Base-by-base conservation (phyloP, 1,140 invertebrate species). In the Ceratina japonica region DNA sequence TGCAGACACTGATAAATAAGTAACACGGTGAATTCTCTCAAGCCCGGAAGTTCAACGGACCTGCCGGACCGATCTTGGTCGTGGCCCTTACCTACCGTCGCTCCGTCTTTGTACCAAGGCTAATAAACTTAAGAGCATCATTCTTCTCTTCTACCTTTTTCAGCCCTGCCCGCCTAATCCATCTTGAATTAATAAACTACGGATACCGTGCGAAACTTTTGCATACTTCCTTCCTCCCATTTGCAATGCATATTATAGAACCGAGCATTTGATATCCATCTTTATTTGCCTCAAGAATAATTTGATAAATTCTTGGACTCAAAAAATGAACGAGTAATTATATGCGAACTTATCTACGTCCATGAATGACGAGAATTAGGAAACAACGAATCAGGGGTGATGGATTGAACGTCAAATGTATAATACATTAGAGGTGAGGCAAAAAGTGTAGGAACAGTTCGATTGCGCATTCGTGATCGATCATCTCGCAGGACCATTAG, bases 1-100 rank as follows among this genome's bases (percentile, higher is more conserved):
- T 79, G 64, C 68, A 69, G 75, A 70, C 37, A 69, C 82, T 84
- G 83, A 84, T 84, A 84, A 84, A 84, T 84, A 84, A 84, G 58
- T 84, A 84, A 84, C 82, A 61, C 72, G 77, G 71, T 84, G 82
- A 84, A 84, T 83, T 84, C 82, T 84, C 82, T 84, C 77, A 66
- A 83, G 71, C 64, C 10, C 64, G 61, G 65, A 62, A 70, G 82
- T 84, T 84, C 82, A 84, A 84, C 80, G 71, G 81, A 75, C 71
- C 37, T 61, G 31, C 61, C 13, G 51, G 59, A 70, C 51, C 71
- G 24, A 63, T 54, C 49, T 13, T 3, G 13, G 24, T 18, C 13
- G 16, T 27, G 44, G 27, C 58, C 27, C 37, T 71, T 71, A 8
- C 56, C 37, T 44, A 44, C 37, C 10, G 4, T 31, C 27, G 15